These are phyloP conservation scores for Entomobrya proxima DNA, from an alignment of 2,888 invertebrate genomes.

Conservation along the genomic window DNA sequence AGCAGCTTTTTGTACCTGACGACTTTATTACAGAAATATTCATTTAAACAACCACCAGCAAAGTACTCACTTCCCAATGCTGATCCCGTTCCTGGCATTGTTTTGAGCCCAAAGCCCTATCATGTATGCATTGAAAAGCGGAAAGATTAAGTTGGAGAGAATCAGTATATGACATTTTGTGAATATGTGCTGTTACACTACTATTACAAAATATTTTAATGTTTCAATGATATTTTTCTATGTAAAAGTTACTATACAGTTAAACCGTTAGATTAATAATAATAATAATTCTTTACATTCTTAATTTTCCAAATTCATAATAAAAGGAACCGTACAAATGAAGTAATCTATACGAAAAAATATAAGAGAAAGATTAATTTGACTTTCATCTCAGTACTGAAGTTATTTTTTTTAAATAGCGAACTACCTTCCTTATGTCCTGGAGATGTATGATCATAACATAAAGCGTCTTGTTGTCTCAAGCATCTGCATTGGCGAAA, in stretches of 20 bases:
- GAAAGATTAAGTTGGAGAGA: neutral
- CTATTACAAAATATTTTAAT: too few species aligned
- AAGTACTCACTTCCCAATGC: neutral
- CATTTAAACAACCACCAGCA: slow-evolving; percentile 32
- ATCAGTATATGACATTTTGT: too few species aligned
- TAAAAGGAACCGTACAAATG: neutral
- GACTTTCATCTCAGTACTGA: too few species aligned
- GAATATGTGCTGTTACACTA: too few species aligned
- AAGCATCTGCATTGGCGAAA: slow-evolving; percentile 1
- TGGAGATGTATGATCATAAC: neutral
- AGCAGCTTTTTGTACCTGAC: slow-evolving; percentile 47
- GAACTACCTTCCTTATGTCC: neutral
- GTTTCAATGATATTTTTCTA: too few species aligned
- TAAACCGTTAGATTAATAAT: too few species aligned
- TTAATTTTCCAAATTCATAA: neutral
- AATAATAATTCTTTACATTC: neutral
- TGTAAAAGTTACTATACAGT: too few species aligned
- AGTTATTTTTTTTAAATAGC: too few species aligned
- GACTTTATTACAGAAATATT: slow-evolving; percentile 32
- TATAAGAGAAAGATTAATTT: neutral
- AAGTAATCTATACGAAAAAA: neutral
- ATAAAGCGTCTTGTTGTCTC: neutral
- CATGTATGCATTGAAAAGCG: slow-evolving; percentile 6
- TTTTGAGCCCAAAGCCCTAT: slow-evolving; percentile 47
- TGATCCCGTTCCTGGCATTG: slow-evolving; percentile 19